phyloP scores from a whole-genome alignment of 2,113 vertebrate species.

The Otocyon megalotis region DNA sequence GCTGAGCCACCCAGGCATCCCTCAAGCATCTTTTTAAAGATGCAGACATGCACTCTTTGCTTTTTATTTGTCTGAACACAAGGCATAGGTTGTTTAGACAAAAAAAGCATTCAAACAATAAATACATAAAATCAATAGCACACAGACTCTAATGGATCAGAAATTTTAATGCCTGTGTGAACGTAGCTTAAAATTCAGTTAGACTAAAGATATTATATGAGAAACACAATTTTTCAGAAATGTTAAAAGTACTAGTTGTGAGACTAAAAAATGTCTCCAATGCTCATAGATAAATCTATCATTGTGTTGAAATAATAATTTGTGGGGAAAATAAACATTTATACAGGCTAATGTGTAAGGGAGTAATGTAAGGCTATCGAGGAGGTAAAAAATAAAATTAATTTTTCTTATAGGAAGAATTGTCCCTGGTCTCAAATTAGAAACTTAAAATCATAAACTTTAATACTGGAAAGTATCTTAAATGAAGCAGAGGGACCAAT shows the following conservation, averaged over 20 bases:
- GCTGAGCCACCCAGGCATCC: too few species aligned
- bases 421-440: slow-evolving; percentile 47
- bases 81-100: background rate
- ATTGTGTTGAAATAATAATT: slow-evolving; percentile 7
- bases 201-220: background rate
- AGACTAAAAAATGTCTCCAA: background rate
- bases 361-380: background rate
- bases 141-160: background rate
- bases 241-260: background rate
- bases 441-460: slow-evolving; percentile 53
- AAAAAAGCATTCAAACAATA: background rate
- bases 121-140: background rate
- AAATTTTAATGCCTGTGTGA: background rate
- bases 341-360: background rate
- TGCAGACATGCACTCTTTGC: background rate
- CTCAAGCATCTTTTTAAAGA: slow-evolving; percentile 28
- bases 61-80: slow-evolving; percentile 27
- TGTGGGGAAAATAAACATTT: background rate
- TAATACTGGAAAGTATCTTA: slow-evolving; percentile 60
- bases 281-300: background rate
- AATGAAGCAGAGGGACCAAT: background rate
- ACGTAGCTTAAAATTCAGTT: slow-evolving; percentile 41
- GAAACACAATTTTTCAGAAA: slow-evolving; percentile 47
- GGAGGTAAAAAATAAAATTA: background rate
- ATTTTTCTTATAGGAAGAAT: slow-evolving; percentile 41